Percentiles rank a stretch among this genome's conserved stretches.
Conservation (phyloP, 1,140 invertebrate genomes). For the Chionoecetes opilio region DNA sequence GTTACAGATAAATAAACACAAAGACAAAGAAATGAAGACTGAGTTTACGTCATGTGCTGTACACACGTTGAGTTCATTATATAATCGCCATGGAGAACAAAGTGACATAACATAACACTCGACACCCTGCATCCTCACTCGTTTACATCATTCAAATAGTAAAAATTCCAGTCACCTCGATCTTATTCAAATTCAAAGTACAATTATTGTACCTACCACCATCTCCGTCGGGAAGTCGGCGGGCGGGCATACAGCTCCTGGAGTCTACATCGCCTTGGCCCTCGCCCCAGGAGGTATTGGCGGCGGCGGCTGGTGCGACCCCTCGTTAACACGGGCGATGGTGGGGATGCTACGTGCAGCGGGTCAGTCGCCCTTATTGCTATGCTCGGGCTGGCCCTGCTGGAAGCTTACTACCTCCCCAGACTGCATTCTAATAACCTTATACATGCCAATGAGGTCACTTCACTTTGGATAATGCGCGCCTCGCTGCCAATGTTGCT, state of each 20-base stretch:
- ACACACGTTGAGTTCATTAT: not conserved
- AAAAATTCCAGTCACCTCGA: not conserved
- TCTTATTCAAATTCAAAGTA: not conserved
- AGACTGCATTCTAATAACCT: conserved; percentile 65
- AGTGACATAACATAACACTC: no score
- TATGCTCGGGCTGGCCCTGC: conserved; percentile 37
- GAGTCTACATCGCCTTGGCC: not conserved
- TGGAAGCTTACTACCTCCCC: conserved; percentile 66
- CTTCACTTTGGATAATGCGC: conserved; percentile 62
- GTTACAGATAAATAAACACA: no score
- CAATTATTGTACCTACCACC: not conserved
- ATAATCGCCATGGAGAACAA: not conserved
- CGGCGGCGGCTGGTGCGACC: conserved; percentile 45
- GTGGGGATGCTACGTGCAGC: conserved; percentile 67
- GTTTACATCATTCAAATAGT: not conserved
- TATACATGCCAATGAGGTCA: conserved; percentile 67
- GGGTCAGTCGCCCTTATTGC: conserved; percentile 70
- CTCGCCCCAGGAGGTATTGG: conserved; percentile 13
- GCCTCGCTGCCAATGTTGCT: conserved; percentile 50
- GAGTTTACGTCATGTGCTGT: no score
- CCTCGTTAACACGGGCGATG: conserved; percentile 67
- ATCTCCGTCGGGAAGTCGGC: not conserved
- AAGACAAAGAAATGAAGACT: no score
- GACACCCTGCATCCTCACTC: not conserved
- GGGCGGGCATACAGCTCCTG: conserved; percentile 15